Conservation (phyloP, 2,888 invertebrate genomes). For the Liopterus haemorrhoidalis region DNA sequence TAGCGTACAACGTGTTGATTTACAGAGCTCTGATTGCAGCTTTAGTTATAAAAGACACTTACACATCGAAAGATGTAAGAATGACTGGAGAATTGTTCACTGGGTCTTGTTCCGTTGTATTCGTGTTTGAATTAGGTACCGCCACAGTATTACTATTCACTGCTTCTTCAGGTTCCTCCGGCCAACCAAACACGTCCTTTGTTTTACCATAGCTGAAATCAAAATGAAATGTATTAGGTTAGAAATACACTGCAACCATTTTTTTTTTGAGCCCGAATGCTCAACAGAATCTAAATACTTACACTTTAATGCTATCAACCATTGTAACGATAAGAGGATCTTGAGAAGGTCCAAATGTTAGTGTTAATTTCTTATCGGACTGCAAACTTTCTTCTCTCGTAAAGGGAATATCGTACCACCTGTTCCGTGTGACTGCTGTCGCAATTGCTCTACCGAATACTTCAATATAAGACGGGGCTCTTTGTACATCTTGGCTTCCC, state of each 20-base stretch:
- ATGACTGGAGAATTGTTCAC: constrained; percentile 44
- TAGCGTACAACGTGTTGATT: no score
- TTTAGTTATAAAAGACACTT: constrained; percentile 21
- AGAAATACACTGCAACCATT: constrained; percentile 15
- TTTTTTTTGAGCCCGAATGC: no score
- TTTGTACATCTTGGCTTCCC: constrained; percentile 74
- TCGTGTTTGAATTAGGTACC: constrained; percentile 35
- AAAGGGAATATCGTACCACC: constrained; percentile 95
- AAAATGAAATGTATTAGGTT: constrained; percentile 10
- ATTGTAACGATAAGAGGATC: constrained; percentile 85
- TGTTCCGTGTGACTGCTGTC: constrained; percentile 65
- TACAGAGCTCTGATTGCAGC: no score
- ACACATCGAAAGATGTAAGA: constrained; percentile 57
- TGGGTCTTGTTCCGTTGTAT: constrained; percentile 42
- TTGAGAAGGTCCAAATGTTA: constrained; percentile 78
- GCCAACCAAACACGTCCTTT: constrained; percentile 95
- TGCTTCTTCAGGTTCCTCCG: constrained; percentile 84
- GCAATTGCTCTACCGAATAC: constrained; percentile 69
- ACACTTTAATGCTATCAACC: constrained; percentile 88
- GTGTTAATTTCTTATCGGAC: constrained; percentile 82
- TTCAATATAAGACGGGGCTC: constrained; percentile 72
- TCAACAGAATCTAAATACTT: no score
- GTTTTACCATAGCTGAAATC: constrained; percentile 77
- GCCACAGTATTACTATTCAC: constrained; percentile 36
- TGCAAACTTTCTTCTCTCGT: constrained; percentile 89